Conservation (phyloP, 1,140 invertebrate species). For the Archivesica marissinica region DNA sequence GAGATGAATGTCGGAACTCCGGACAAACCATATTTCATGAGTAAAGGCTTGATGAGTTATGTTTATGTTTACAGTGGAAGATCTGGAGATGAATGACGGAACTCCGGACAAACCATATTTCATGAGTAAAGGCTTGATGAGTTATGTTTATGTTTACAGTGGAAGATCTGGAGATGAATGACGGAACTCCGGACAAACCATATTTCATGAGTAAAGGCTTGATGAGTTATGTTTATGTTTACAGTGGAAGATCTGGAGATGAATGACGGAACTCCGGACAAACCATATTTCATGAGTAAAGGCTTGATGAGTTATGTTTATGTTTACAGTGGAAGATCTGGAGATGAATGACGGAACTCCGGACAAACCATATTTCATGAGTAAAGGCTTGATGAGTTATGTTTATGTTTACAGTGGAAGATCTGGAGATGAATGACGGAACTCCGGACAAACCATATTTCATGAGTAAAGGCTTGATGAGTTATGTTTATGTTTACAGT, state of each 20-base stretch:
- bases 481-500: slow-evolving; percentile 89
- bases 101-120: slow-evolving; percentile 94
- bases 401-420: slow-evolving; percentile 92
- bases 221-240: slow-evolving; percentile 86
- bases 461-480: slow-evolving; percentile 94
- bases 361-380: slow-evolving; percentile 97
- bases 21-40: slow-evolving; percentile 97
- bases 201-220: slow-evolving; percentile 97
- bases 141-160: slow-evolving; percentile 89
- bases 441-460: slow-evolving; percentile 94
- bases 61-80: slow-evolving; percentile 92
- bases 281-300: slow-evolving; percentile 97
- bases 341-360: slow-evolving; percentile 96
- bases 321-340: slow-evolving; percentile 94
- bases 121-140: slow-evolving; percentile 94
- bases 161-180: slow-evolving; percentile 97
- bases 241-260: slow-evolving; percentile 97
- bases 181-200: slow-evolving; percentile 94
- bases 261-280: slow-evolving; percentile 95
- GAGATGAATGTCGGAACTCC: slow-evolving; percentile 96
- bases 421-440: slow-evolving; percentile 97
- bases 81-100: slow-evolving; percentile 97
- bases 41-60: slow-evolving; percentile 91
- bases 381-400: slow-evolving; percentile 91
- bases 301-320: slow-evolving; percentile 88